Base-by-base conservation (phyloP, 2,113 vertebrate genomes). In the Seriola rivoliana region DNA sequence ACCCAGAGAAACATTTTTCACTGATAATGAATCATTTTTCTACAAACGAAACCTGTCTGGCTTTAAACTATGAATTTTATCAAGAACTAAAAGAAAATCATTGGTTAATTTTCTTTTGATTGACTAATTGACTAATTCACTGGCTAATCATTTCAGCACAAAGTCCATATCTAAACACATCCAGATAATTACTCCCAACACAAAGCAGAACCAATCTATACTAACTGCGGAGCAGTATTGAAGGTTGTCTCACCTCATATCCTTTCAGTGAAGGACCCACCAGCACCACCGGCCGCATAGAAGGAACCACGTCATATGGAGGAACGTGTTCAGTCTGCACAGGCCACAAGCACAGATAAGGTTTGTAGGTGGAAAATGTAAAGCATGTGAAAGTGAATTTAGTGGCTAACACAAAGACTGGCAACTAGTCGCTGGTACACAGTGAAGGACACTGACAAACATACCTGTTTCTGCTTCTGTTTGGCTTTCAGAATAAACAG, bases 391-490 rank as follows among this genome's bases (percentile, higher is more conserved):
- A 67, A 75, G n/a, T 58, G 2, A 21, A 65, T 38, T 17, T 7
- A 46, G 58, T 25, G 6, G 36, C 0, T 21, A 10, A 67, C 25
- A 36, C 62, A 55, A 32, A 59, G 8, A 55, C 68, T 46, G 29
- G 25, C 0, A 40, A 2, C 2, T 64, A 52, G 11, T 46, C 2
- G 0, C 16, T 75, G 66, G 65, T 71, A 32, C 23, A 75, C 54
- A 69, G 29, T 29, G 29, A 63, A 75, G 32, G 75, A 71, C 32
- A 40, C 10, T 42, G 25, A 48, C 9, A 66, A 77, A 93, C 95
- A 40, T 91, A 96, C 95, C 95, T 96, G 95, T 64, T 96, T 96
- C 89, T 94, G 95, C 95, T 96, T 96, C 95, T 95, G 95, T 93
- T 96, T 96, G 82, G 95, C 95, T 96, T 95, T 93, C 66, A 80